Evolutionary conservation across 35 echinoderm and acorn worm species (phyloP).

Genomic region (Apostichopus japonicus): DNA sequence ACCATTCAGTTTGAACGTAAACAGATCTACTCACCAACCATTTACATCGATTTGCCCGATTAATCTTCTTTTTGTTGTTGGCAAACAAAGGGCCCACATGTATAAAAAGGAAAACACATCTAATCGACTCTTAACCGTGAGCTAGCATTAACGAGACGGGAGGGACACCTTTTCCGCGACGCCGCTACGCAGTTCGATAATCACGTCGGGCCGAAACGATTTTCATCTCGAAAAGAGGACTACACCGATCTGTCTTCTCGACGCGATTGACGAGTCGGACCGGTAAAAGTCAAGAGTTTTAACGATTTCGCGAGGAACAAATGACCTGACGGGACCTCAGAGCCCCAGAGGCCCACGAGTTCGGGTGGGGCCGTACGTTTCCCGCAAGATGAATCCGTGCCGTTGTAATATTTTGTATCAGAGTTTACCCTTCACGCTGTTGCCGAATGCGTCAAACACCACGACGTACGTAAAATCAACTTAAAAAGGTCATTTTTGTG

Average conservation of each 20-base stretch:
- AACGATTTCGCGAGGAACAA: neutral
- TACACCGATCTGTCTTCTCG: neutral
- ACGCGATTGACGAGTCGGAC: neutral
- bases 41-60: conserved; percentile 16
- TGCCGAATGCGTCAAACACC: too few relatives aligned
- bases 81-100: neutral
- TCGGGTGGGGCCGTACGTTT: conserved; percentile 10
- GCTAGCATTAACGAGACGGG: conserved; percentile 1
- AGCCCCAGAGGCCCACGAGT: neutral
- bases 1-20: conserved; percentile 18
- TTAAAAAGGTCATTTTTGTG: too few relatives aligned
- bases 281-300: conserved; percentile 2
- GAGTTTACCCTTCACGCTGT: too few relatives aligned
- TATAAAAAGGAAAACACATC: neutral
- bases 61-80: neutral
- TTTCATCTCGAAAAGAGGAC: neutral
- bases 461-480: too few relatives aligned
- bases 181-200: neutral
- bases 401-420: too few relatives aligned
- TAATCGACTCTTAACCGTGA: conserved; percentile 3
- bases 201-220: conserved; percentile 9
- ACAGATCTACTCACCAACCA: conserved; percentile 6
- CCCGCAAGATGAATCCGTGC: neutral
- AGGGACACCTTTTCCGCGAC: conserved; percentile 1
- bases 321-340: neutral